Conservation (phyloP, 2,113 vertebrate species). For the Mionectes macconnelli region DNA sequence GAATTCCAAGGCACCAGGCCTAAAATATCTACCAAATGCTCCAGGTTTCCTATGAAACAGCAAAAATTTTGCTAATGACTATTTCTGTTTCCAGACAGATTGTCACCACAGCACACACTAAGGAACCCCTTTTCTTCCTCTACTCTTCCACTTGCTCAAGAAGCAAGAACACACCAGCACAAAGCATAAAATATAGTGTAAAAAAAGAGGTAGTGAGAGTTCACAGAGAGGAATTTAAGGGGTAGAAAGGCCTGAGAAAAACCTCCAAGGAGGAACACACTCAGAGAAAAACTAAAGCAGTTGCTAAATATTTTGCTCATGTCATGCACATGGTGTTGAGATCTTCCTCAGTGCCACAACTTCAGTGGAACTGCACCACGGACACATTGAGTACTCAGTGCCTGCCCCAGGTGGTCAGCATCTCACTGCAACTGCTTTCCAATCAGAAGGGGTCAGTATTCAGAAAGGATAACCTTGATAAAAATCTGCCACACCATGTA, state of each 20-base stretch:
- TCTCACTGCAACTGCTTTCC: background rate
- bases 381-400: background rate
- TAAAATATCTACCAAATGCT: background rate
- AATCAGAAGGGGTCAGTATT: background rate
- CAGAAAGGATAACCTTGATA: background rate
- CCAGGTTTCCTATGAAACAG: background rate
- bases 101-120: background rate
- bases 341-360: background rate
- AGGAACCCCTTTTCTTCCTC: background rate
- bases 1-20: background rate
- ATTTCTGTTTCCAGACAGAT: background rate
- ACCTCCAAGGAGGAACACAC: background rate
- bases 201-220: constrained; percentile 50
- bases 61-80: background rate
- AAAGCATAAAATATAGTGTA: background rate
- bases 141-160: background rate
- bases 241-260: background rate
- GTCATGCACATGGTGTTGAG: background rate
- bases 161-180: background rate
- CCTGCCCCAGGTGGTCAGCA: background rate
- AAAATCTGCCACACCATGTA: background rate
- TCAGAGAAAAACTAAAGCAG: background rate
- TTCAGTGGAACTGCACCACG: background rate
- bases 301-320: background rate
- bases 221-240: constrained; percentile 1